Conservation (phyloP, 2,888 invertebrate genomes). For the Bugula neritina region DNA sequence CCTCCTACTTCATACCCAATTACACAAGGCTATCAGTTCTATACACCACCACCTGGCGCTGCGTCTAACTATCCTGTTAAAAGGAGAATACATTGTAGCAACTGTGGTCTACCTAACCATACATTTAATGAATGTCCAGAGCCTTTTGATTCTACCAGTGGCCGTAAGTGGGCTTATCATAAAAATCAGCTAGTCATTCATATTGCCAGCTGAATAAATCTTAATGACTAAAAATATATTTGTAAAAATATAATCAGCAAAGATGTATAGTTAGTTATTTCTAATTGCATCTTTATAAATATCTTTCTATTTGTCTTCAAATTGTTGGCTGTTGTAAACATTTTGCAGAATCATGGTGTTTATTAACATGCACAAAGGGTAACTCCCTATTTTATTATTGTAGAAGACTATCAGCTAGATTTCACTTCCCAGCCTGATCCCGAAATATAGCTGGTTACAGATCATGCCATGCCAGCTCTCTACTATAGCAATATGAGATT, state of each 20-base stretch:
- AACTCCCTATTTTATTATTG: not conserved
- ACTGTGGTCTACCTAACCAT: conserved; percentile 7
- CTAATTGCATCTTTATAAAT: too few species aligned
- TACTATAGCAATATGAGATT: too few species aligned
- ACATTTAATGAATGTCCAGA: not conserved
- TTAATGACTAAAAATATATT: too few species aligned
- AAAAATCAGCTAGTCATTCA: too few species aligned
- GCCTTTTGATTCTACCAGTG: conserved; percentile 1
- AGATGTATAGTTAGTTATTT: too few species aligned
- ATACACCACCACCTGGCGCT: not conserved
- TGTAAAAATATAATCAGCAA: too few species aligned
- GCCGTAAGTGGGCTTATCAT: not conserved
- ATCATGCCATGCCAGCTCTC: too few species aligned
- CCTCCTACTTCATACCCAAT: not conserved
- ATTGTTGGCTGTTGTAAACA: too few species aligned
- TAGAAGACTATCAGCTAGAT: not conserved
- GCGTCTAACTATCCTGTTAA: not conserved
- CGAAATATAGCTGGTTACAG: not conserved
- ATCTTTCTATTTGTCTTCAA: too few species aligned
- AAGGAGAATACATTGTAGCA: not conserved
- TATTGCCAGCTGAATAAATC: too few species aligned
- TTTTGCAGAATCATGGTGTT: too few species aligned
- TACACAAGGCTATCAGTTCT: not conserved
- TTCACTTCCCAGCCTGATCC: not conserved
- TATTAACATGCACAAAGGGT: too few species aligned